phyloP scores from a whole-genome alignment of 2,888 invertebrate genomes.

The Tenthredo notha region DNA sequence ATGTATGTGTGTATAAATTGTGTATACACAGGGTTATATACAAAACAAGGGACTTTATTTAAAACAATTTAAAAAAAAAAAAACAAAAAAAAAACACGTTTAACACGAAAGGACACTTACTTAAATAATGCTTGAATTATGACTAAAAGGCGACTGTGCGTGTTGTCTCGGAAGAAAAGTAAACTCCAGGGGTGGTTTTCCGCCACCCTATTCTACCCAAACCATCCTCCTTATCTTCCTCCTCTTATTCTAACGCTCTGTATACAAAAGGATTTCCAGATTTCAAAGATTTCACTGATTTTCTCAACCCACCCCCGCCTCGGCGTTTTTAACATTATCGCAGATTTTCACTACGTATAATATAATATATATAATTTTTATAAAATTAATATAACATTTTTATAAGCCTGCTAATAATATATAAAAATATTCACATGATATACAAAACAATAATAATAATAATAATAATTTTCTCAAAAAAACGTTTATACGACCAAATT shows the following conservation, averaged over 20 bases:
- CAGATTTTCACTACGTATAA: not conserved
- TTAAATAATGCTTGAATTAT: conserved; percentile 8
- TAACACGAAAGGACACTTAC: conserved; percentile 1
- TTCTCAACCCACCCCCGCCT: not conserved
- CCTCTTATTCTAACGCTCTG: not conserved
- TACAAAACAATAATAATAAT: too few species aligned
- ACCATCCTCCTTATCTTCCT: not conserved
- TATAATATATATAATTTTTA: too few species aligned
- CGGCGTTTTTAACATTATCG: not conserved
- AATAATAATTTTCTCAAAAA: too few species aligned
- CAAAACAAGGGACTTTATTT: not conserved
- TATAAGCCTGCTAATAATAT: too few species aligned
- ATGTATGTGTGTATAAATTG: not conserved
- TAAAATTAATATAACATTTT: too few species aligned
- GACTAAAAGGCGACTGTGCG: not conserved
- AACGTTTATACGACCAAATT: too few species aligned
- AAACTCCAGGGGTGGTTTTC: not conserved
- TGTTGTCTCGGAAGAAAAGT: conserved; percentile 28
- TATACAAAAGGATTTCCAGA: conserved; percentile 16
- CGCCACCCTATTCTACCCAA: not conserved
- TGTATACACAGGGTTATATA: too few species aligned
- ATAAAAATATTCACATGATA: too few species aligned
- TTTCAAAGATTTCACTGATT: conserved; percentile 18
- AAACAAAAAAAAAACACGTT: too few species aligned
- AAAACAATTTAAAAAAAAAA: not conserved